Conservation (phyloP, 2,888 invertebrate genomes). For the Synanthedon myopaeformis region DNA sequence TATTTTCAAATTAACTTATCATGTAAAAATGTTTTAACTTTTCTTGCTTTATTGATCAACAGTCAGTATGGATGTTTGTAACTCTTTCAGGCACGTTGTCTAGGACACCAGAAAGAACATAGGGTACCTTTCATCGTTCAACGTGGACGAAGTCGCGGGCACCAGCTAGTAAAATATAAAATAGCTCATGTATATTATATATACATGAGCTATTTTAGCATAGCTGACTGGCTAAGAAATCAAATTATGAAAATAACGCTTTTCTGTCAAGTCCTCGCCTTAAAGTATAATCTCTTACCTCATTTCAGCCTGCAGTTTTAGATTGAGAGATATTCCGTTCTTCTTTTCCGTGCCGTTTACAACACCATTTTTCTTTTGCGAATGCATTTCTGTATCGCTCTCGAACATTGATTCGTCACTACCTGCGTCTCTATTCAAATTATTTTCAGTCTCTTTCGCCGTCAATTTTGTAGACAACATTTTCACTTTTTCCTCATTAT, state of each 20-base stretch:
- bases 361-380: conserved; percentile 28
- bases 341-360: conserved; percentile 34
- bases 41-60: too few relatives aligned
- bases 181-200: too few relatives aligned
- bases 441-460: conserved; percentile 41
- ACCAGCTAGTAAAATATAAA: too few relatives aligned
- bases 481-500: conserved; percentile 18
- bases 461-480: conserved; percentile 40
- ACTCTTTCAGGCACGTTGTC: too few relatives aligned
- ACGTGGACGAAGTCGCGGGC: too few relatives aligned
- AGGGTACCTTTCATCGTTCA: too few relatives aligned
- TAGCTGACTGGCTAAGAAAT: too few relatives aligned
- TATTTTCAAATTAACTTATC: too few relatives aligned
- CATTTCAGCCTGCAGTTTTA: conserved; percentile 60
- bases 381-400: conserved; percentile 43
- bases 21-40: too few relatives aligned
- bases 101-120: too few relatives aligned
- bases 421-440: conserved; percentile 33
- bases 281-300: conserved; percentile 25
- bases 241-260: not conserved
- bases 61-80: too few relatives aligned
- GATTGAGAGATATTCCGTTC: conserved; percentile 53
- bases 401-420: conserved; percentile 56
- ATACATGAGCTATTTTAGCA: too few relatives aligned
- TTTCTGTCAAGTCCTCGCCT: not conserved